Evolutionary conservation across 2,113 vertebrate genomes (phyloP), one percentile per base, ranked within the genome.

Genomic region (Dicrurus megarhynchus): DNA sequence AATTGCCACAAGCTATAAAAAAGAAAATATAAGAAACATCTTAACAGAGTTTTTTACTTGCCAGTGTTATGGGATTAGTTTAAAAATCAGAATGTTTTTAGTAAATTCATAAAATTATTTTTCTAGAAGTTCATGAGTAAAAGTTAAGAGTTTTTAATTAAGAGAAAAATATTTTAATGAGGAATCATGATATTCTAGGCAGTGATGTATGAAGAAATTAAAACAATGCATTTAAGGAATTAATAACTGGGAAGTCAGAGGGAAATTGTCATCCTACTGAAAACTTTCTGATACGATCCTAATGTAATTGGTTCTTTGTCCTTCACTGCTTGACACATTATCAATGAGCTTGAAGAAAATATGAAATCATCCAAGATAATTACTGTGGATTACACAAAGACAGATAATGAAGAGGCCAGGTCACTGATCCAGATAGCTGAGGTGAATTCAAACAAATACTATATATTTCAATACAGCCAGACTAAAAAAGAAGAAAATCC

Each of bases 281-380:
- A 93, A 86, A 61, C 30, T 77, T 90, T 90, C 59, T 89, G 89
- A 81, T 60, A 84, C 68, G 19, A 60, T 89, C 80, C 84, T 92
- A 84, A 89, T 60, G 39, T 85, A 93, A 91, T 90, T 73, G 85
- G 65, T 55, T 96, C 80, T 84, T 95, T 92, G 93, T 94, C 95
- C 86, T 96, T 95, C 89, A 60, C 39, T 81, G 80, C 73, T 84
- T 93, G 84, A 95, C 87, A 76, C 94, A 89, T 95, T 92, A 84
- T 89, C 95, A 93, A 87, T 92, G 91, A 78, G 33, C 86, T 92
- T 84, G 93, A 95, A 89, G 84, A 97, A 92, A 96, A 95, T 76
- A 90, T 63, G 52, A 95, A 89, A 93, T 92, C 68, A 81, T 75
- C 80, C 70, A 75, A 39, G 84, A 75, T 95, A 93, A 92, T 93